These are phyloP conservation scores for Monochamus alternatus DNA, from an alignment of 2,888 invertebrate species.

Conservation along the genomic window DNA sequence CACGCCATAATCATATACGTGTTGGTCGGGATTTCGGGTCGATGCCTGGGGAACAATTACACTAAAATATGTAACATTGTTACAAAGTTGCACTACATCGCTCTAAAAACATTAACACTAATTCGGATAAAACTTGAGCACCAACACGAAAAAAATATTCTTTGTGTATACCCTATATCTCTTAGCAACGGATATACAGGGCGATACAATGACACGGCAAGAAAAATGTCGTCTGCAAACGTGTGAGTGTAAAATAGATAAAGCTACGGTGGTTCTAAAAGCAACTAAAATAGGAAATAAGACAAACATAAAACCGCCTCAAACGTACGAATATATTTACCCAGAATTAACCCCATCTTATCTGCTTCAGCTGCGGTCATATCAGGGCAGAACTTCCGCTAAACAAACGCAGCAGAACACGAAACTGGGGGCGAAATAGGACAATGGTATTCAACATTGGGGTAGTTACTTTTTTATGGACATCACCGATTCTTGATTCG, in stretches of 20 bases:
- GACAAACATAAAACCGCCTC: background rate
- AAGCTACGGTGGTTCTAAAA: background rate
- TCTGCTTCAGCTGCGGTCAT: background rate
- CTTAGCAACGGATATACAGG: too few relatives aligned
- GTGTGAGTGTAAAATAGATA: background rate
- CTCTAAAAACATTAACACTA: conserved; percentile 29
- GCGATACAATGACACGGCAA: too few relatives aligned
- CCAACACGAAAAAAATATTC: too few relatives aligned
- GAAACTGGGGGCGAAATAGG: background rate
- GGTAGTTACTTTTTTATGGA: background rate
- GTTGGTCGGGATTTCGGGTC: conserved; percentile 56
- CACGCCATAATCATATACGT: conserved; percentile 61
- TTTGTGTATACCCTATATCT: too few relatives aligned
- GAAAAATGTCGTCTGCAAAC: too few relatives aligned
- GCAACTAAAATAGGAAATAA: background rate
- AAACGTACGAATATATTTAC: background rate
- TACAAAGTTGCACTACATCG: conserved; percentile 75
- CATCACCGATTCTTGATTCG: background rate
- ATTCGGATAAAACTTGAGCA: too few relatives aligned
- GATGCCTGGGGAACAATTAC: conserved; percentile 59
- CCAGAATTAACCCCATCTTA: background rate
- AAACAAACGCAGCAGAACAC: conserved; percentile 1
- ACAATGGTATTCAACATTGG: conserved; percentile 1
- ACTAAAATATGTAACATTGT: conserved; percentile 61
- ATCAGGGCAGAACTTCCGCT: background rate